A percentile compares a stretch with the other conserved stretches of the same genome.
phyloP scores from a whole-genome alignment of 2,888 invertebrate genomes.

The Digitonthophagus gazella region DNA sequence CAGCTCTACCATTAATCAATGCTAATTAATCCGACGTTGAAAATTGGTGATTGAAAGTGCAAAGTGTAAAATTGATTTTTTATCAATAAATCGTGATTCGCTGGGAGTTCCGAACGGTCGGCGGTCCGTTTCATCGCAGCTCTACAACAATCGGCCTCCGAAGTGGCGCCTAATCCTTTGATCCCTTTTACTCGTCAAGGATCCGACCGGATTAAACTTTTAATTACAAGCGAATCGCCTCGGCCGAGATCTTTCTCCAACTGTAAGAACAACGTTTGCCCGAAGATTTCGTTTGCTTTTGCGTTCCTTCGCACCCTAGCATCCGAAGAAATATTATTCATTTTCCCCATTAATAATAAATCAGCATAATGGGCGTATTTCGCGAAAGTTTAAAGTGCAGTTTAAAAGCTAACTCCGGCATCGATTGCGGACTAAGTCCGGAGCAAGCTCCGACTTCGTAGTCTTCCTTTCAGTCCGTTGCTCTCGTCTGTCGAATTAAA shows the following conservation, averaged over 20 bases:
- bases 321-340: slow-evolving; percentile 4
- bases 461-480: neutral
- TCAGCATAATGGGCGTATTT: slow-evolving; percentile 15
- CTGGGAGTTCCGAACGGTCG: neutral
- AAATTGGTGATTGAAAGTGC: neutral
- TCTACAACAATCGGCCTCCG: neutral
- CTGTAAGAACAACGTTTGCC: neutral
- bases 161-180: neutral
- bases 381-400: slow-evolving; percentile 16
- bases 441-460: neutral
- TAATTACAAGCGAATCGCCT: neutral
- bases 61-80: neutral
- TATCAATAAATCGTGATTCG: neutral
- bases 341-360: slow-evolving; percentile 16
- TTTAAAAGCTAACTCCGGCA: slow-evolving; percentile 12
- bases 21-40: neutral
- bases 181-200: neutral
- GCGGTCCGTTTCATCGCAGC: neutral
- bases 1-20: neutral
- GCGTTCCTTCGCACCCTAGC: neutral
- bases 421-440: neutral
- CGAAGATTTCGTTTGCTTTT: neutral
- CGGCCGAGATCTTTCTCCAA: neutral
- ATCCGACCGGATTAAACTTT: neutral
- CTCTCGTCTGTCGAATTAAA: neutral